Evolutionary conservation across 1,140 invertebrate species (phyloP).

Genomic region (Drosophila triauraria): DNA sequence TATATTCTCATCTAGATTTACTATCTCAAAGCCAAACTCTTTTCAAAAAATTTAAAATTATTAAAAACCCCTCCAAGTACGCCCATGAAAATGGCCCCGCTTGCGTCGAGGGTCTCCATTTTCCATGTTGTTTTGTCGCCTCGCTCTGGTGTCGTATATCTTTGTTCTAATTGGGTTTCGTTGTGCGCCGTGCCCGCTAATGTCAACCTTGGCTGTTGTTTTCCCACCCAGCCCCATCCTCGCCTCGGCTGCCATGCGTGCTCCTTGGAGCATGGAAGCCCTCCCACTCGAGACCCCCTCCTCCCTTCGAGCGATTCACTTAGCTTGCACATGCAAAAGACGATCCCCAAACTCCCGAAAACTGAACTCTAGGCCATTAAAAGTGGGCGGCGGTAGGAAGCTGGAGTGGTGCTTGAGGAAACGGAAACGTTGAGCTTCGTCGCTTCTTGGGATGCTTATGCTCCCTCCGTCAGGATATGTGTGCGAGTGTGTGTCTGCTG

Average conservation of each 20-base stretch:
- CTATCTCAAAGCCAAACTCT: not conserved
- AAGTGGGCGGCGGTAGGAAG: constrained; percentile 54
- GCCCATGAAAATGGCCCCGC: constrained; percentile 24
- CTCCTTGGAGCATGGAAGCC: constrained; percentile 10
- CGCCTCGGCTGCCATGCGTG: constrained; percentile 53
- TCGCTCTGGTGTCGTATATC: constrained; percentile 81
- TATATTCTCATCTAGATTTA: not conserved
- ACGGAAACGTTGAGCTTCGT: constrained; percentile 82
- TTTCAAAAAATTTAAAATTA: not conserved
- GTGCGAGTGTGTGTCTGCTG: constrained; percentile 26
- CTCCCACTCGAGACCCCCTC: not conserved
- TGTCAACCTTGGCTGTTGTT: constrained; percentile 69
- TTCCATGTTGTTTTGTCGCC: constrained; percentile 81
- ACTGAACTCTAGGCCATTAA: constrained; percentile 65
- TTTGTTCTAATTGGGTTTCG: constrained; percentile 81
- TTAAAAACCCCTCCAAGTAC: not conserved
- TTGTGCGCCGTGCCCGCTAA: constrained; percentile 77
- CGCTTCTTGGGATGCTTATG: constrained; percentile 72
- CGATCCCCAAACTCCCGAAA: constrained; percentile 34
- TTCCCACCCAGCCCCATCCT: not conserved
- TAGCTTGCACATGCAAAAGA: constrained; percentile 80
- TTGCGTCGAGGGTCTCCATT: constrained; percentile 61
- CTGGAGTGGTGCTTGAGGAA: constrained; percentile 76
- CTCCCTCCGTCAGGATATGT: constrained; percentile 17
- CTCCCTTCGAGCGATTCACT: constrained; percentile 63